Base-by-base conservation (phyloP, 2,113 vertebrate genomes). In the Phaethornis superciliosus region DNA sequence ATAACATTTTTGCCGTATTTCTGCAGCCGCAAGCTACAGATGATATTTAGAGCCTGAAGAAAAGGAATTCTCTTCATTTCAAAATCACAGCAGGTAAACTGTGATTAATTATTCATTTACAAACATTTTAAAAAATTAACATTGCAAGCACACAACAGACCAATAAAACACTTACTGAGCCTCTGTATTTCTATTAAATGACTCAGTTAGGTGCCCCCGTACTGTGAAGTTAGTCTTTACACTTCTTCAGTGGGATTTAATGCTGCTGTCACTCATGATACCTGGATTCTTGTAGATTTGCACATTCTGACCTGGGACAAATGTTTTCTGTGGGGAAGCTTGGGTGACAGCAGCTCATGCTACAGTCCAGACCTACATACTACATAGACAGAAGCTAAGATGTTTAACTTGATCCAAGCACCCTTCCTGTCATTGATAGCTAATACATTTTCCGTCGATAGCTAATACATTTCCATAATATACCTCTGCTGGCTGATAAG, bases 331-430 rank as follows among this genome's bases (percentile, higher is more conserved):
- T 47, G 21, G 20, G 33, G 17, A 59, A 90, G 27, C n/a, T 59
- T 65, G 6, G 8, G 37, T 83, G 27, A 35, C n/a, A 81, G 42
- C 0, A 0, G 33, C 35, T 22, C 60, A 28, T 32, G 28, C 20
- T 37, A 56, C 37, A 59, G 30, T 54, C n/a, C 30, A 44, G 27
- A 59, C 22, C 4, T 14, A 27, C 10, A 33, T 10, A 35, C 7
- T 11, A 17, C 0, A 2, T 3, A 3, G 30, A 35, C 18, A 44
- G 14, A 70, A 80, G 47, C 24, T 23, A 10, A 7, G 26, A 47
- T 51, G 37, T 27, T 15, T 69, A 72, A 80, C 17, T 33, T 1
- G 0, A 30, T 37, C 35, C 51, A 60, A 80, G 28, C 17, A 74
- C 10, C 17, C 20, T 55, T 84, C 32, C 56, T 71, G 56, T 11